phyloP scores from a whole-genome alignment of 2,113 vertebrate genomes.

The Vidua chalybeata region DNA sequence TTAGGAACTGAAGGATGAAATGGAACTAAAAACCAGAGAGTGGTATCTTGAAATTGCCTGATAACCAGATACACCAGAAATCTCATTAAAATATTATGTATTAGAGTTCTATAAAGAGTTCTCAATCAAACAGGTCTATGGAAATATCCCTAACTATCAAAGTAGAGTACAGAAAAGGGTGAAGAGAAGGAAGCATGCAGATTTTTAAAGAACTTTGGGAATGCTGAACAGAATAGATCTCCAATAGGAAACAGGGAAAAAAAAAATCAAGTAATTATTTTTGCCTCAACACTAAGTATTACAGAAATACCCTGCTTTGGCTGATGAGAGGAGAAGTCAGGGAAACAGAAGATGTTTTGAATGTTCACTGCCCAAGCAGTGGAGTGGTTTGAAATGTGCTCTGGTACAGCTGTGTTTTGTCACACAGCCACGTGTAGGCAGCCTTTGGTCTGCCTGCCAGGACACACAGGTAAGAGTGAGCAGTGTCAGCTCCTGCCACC shows the following conservation, averaged over 20 bases:
- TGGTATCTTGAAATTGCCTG: neutral
- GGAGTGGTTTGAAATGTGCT: neutral
- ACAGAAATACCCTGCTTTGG: neutral
- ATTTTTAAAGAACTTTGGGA: neutral
- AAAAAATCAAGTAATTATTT: neutral
- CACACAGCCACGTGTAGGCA: rapidly evolving
- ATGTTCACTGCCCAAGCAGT: neutral
- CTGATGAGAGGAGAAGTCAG: neutral
- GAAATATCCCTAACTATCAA: neutral
- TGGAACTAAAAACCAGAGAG: neutral
- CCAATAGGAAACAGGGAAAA: rapidly evolving
- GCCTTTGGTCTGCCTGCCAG: neutral
- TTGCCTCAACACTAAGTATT: neutral
- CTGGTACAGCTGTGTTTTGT: neutral
- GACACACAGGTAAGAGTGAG: neutral
- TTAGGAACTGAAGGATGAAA: neutral
- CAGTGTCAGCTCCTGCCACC: neutral
- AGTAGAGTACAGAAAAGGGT: neutral
- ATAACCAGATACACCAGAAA: neutral
- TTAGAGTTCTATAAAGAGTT: neutral
- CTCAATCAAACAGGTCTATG: neutral
- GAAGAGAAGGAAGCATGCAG: neutral
- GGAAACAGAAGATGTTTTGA: neutral
- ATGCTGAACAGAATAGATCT: neutral
- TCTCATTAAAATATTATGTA: neutral